A percentile compares a stretch with the other conserved stretches of the same genome.
phyloP scores from a whole-genome alignment of 1,140 invertebrate species.

The Drosophila burlai region DNA sequence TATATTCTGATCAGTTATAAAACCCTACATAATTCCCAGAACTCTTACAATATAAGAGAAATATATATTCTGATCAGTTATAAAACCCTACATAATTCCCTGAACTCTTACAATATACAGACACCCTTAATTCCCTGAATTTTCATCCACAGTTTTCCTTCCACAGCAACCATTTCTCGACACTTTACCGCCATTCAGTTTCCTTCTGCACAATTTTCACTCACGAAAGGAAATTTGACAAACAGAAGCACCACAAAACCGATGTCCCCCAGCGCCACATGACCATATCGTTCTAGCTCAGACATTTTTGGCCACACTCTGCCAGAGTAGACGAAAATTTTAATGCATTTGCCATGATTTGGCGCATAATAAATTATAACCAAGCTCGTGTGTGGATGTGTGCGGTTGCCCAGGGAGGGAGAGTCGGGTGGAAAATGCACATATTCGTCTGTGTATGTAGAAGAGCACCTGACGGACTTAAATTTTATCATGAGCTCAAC shows the following conservation, averaged over 20 bases:
- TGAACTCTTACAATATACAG: not conserved
- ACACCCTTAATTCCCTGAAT: not conserved
- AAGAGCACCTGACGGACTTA: slow-evolving; percentile 75
- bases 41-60: no score
- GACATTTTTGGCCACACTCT: slow-evolving; percentile 71
- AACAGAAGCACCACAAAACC: slow-evolving; percentile 63
- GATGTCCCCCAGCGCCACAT: slow-evolving; percentile 22
- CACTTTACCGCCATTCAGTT: slow-evolving; percentile 8
- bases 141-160: not conserved
- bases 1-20: no score
- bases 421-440: slow-evolving; percentile 1
- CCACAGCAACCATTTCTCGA: not conserved
- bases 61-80: no score
- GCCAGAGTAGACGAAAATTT: slow-evolving; percentile 66
- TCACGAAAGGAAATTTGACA: slow-evolving; percentile 68
- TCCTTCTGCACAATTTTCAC: slow-evolving; percentile 54
- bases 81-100: not conserved
- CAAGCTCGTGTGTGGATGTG: slow-evolving; percentile 28
- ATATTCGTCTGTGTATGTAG: slow-evolving; percentile 5
- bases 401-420: slow-evolving; percentile 10
- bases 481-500: slow-evolving; percentile 68
- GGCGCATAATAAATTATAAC: slow-evolving; percentile 74
- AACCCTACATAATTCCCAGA: not conserved
- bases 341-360: slow-evolving; percentile 77
- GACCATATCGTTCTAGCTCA: slow-evolving; percentile 57